These are phyloP conservation scores for Cladorhizidae sp. DNA, from an alignment of 37 sponge, comb jelly and placozoan genomes.

Conservation along the genomic window DNA sequence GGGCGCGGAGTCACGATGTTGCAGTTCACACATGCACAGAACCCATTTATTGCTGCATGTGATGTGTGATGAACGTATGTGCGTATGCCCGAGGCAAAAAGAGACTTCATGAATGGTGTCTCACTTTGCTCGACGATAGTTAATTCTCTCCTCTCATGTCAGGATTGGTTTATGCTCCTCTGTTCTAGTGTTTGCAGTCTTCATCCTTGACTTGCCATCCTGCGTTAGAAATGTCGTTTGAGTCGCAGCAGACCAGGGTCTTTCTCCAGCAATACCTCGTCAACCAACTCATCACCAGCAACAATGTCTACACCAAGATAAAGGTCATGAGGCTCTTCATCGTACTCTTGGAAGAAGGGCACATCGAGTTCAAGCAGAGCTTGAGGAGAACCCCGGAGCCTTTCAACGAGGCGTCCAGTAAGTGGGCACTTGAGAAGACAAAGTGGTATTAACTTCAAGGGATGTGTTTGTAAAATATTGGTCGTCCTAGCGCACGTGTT, in stretches of 20 bases:
- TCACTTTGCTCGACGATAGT: too few relatives aligned
- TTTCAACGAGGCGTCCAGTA: slow-evolving; percentile 74
- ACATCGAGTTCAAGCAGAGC: slow-evolving; percentile 72
- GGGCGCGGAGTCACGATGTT: too few relatives aligned
- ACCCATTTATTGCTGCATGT: too few relatives aligned
- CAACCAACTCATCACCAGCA: slow-evolving; percentile 55
- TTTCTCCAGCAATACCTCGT: slow-evolving; percentile 80
- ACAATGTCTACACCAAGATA: slow-evolving; percentile 70
- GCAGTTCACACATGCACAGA: too few relatives aligned
- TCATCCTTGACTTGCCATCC: slow-evolving; percentile 2
- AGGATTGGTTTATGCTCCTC: not conserved
- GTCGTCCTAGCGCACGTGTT: too few relatives aligned
- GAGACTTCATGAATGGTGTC: too few relatives aligned
- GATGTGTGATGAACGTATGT: too few relatives aligned
- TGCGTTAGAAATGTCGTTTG: slow-evolving; percentile 84
- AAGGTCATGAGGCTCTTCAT: slow-evolving; percentile 37
- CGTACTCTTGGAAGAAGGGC: slow-evolving; percentile 58
- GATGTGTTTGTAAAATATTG: too few relatives aligned
- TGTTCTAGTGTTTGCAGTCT: not conserved
- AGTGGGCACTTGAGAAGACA: too few relatives aligned
- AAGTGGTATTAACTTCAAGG: too few relatives aligned
- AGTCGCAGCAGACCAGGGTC: slow-evolving; percentile 63
- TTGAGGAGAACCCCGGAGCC: slow-evolving; percentile 58
- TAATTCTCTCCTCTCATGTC: too few relatives aligned
- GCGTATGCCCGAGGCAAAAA: too few relatives aligned